phyloP scores from a whole-genome alignment of 53 echinoderm and acorn worm genomes.

The Stichopus horrens region DNA sequence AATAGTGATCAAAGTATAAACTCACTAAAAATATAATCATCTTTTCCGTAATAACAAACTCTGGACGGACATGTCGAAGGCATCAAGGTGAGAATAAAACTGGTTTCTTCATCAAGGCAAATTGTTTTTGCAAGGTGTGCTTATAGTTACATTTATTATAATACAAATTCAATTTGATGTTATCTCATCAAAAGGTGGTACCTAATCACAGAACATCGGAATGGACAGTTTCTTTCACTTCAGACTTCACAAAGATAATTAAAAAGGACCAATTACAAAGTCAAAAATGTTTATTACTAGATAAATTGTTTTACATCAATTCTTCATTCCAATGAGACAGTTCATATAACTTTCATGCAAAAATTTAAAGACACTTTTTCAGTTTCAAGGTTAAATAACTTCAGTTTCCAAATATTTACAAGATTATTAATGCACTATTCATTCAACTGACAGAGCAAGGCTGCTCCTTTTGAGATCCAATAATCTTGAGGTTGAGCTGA shows the following conservation, averaged over 20 bases:
- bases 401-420: background rate
- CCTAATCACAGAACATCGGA: too few relatives aligned
- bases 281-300: too few relatives aligned
- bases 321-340: background rate
- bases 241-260: too few relatives aligned
- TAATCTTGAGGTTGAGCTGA: constrained; percentile 90
- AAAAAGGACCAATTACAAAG: too few relatives aligned
- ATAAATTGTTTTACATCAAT: too few relatives aligned
- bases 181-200: too few relatives aligned
- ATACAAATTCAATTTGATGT: too few relatives aligned
- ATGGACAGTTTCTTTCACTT: too few relatives aligned
- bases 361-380: background rate
- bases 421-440: constrained; percentile 54
- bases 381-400: background rate
- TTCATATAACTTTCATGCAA: background rate
- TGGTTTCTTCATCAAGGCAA: background rate
- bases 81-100: background rate
- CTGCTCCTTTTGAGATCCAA: constrained; percentile 97
- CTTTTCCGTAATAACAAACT: background rate
- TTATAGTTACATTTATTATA: too few relatives aligned
- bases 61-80: constrained; percentile 2
- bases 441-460: constrained; percentile 83
- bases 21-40: background rate
- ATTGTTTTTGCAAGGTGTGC: too few relatives aligned
- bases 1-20: too few relatives aligned